phyloP scores from a whole-genome alignment of 2,113 vertebrate genomes.

The Calonectris borealis region DNA sequence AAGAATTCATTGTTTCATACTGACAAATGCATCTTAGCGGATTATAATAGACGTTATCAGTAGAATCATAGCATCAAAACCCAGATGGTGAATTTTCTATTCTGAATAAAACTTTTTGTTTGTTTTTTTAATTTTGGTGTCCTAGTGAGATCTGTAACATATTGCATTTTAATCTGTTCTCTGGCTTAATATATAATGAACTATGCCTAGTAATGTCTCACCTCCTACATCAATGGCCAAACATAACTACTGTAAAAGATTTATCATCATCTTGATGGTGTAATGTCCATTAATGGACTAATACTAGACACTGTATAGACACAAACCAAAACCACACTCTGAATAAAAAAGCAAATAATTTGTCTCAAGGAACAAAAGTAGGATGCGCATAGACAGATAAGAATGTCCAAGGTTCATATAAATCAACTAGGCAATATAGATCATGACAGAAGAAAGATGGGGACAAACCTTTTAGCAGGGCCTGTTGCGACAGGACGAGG shows the following conservation, averaged over 20 bases:
- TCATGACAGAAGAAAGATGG: background rate
- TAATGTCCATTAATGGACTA: background rate
- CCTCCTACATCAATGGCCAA: background rate
- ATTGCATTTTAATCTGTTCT: background rate
- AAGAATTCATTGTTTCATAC: slow-evolving; percentile 2
- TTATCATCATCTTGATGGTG: background rate
- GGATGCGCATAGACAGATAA: background rate
- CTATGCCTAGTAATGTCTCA: background rate
- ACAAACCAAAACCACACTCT: background rate
- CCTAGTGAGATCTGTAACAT: background rate
- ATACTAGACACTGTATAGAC: background rate
- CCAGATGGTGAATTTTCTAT: background rate
- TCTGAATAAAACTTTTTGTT: background rate
- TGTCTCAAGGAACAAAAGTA: background rate
- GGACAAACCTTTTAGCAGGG: too few species aligned
- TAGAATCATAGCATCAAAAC: background rate
- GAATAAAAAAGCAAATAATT: background rate
- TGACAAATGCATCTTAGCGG: background rate
- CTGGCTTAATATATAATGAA: background rate
- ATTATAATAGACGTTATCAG: background rate
- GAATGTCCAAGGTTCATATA: background rate
- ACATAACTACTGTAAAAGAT: background rate
- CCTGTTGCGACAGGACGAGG: too few species aligned
- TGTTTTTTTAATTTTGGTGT: background rate
- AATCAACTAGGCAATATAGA: background rate